Evolutionary conservation across 2,113 vertebrate species (phyloP), one percentile per base, ranked within the genome.

Genomic region (Sprattus sprattus): DNA sequence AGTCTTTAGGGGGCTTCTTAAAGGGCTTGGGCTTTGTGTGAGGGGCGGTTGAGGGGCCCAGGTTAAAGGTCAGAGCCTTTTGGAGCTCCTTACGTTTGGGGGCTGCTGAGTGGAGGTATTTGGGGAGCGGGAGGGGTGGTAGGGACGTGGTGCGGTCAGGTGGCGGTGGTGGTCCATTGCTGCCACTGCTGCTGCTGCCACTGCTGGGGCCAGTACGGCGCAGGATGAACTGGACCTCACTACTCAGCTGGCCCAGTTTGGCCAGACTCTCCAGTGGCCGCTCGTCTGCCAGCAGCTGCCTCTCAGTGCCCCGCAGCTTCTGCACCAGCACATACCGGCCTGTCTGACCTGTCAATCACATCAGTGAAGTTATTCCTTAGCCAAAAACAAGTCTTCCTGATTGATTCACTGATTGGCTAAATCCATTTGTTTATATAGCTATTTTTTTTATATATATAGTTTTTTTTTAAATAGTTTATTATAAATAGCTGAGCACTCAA

Each of bases 311-410:
- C 71, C 97, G 94, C 22, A 99, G 95, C 87, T 95, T 97, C 94
- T 99, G 98, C 89, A 99, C 97, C 32, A 99, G 96, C 86, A 99
- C 96, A 0, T 99, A 99, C 47, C 98, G 97, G 11, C 98, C 98
- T 0, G 98, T 99, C 92, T 99, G 98, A 92, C 98, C 98, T 99
- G 92, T 0, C 8, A 11, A 20, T 81, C 82, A 25, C 71, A 78
- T 4, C 32, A 5, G 25, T 39, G 5, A 78, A 32, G 71, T 78
- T 32, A 78, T 25, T 32, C 9, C 28, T 71, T 6, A 64, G 57
- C 20, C 57, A 64, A n/a, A 64, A 64, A 28, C 2, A 28, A 28
- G 39, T 39, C 64, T 15, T 28, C 28, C 25, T 64, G 6, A 71
- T 28, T 71, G 25, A 71, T 4, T 28, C 25, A 71, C 64, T 71